These are phyloP conservation scores for Drosophila eohydei DNA, from an alignment of 2,888 invertebrate genomes.

Conservation along the genomic window DNA sequence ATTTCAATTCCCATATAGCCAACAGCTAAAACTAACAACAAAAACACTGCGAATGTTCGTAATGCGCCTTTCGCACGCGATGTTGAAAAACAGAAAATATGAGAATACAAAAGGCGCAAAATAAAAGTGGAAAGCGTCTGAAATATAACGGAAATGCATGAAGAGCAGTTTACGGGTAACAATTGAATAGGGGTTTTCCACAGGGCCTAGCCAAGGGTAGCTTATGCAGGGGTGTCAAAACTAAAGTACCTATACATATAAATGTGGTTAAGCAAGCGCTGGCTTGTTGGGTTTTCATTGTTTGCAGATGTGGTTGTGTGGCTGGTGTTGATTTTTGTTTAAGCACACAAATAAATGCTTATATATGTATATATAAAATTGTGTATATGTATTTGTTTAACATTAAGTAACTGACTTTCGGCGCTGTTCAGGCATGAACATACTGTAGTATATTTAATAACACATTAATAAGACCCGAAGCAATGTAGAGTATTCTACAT, in stretches of 20 bases:
- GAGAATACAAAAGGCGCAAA: conserved; percentile 60
- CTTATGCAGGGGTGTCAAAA: conserved; percentile 6
- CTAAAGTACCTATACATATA: conserved; percentile 9
- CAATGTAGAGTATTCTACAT: too few relatives aligned
- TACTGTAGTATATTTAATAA: too few relatives aligned
- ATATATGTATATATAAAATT: neutral
- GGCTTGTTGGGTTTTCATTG: conserved; percentile 1
- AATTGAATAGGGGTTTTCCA: conserved; percentile 14
- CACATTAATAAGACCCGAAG: too few relatives aligned
- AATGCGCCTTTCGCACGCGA: conserved; percentile 57
- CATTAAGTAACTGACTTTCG: conserved; percentile 34
- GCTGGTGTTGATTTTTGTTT: conserved; percentile 37
- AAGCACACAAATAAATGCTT: conserved; percentile 2
- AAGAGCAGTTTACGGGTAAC: conserved; percentile 37
- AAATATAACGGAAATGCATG: conserved; percentile 70
- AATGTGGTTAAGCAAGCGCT: conserved; percentile 36
- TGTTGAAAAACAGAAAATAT: conserved; percentile 44
- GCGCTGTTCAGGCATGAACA: too few relatives aligned
- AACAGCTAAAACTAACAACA: conserved; percentile 32
- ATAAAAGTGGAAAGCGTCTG: conserved; percentile 61
- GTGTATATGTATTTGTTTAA: neutral
- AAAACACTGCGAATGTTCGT: conserved; percentile 23
- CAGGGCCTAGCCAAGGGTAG: neutral
- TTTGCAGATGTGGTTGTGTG: neutral
- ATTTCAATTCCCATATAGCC: conserved; percentile 54